Base-by-base conservation (phyloP, 2,797 vertebrate genomes). In the Odontamblyopus lacepedii region DNA sequence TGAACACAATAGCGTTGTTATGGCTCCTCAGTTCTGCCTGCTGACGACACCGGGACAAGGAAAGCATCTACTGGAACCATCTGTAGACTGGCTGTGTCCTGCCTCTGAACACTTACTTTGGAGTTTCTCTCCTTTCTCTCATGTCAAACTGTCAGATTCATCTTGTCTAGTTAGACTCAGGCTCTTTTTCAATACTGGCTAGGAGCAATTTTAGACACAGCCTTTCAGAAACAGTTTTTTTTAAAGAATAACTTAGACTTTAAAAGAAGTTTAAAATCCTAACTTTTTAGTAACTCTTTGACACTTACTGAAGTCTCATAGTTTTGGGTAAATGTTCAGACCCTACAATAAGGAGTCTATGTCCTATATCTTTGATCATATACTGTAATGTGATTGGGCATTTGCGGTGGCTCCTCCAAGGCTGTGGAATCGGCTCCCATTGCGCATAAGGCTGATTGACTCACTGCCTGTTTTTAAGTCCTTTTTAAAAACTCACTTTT, bases 121-220 rank as follows among this genome's bases (percentile, higher is more conserved):
- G 48, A 67, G 64, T 12, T 67, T 67, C 64, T 8, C 32, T 67
- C 64, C 15, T 53, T 67, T 67, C 26, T 53, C 29, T 67, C 4
- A 53, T 50, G 63, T 50, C 63, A 55, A 53, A 53, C 65, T 67
- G 65, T 53, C 65, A 53, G 55, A 30, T 67, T 35, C 29, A 48
- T 53, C 64, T 30, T 6, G 65, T 67, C 48, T 51, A 30, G 64
- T 67, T 67, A 29, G 8, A 67, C 48, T 67, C 1, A 8, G n/a
- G n/a, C 41, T 66, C 29, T 32, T 55, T n/a, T 67, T 55, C 15
- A 55, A 3, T 32, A 23, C 27, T 67, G 48, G 9, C 65, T 29
- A n/a, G 41, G 32, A 67, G 29, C 65, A n/a, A 55, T 67, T 32
- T 67, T 55, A 3, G 44, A 65, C 63, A 65, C 12, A 65, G 13